phyloP scores from a whole-genome alignment of 2,113 vertebrate species.

The Dasyprocta punctata region DNA sequence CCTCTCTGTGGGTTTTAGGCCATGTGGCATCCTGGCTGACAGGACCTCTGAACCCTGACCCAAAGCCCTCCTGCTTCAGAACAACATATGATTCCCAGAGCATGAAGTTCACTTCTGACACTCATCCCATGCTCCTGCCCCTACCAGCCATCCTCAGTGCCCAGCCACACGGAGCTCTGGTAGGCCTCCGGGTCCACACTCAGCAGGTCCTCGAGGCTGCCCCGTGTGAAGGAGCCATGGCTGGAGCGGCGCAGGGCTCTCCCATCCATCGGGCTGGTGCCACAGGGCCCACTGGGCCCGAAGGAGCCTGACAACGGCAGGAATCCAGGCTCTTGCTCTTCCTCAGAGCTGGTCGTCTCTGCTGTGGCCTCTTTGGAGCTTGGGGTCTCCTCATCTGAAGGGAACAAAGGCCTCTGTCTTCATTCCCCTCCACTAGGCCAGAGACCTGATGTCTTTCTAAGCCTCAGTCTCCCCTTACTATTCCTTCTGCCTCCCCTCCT shows the following conservation, averaged over 20 bases:
- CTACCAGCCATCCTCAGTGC: conserved; percentile 98
- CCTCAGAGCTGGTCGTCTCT: conserved; percentile 97
- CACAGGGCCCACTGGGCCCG: conserved; percentile 82
- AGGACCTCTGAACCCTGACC: not conserved
- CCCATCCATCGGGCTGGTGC: conserved; percentile 93
- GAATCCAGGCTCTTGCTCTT: conserved; percentile 94
- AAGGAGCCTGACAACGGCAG: conserved; percentile 87
- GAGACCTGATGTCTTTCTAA: not conserved
- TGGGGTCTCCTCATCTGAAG: conserved; percentile 92
- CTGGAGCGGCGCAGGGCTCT: conserved; percentile 95
- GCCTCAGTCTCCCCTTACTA: not conserved
- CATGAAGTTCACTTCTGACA: not conserved
- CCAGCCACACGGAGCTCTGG: conserved; percentile 99
- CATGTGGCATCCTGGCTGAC: not conserved
- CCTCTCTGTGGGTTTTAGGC: not conserved
- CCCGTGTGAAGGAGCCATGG: conserved; percentile 95
- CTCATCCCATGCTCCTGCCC: conserved; percentile 41
- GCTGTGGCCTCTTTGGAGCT: conserved; percentile 94
- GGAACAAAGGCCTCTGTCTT: not conserved
- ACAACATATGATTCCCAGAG: not conserved
- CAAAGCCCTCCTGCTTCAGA: not conserved
- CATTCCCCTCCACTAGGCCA: not conserved
- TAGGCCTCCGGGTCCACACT: conserved; percentile 96
- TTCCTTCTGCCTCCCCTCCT: not conserved
- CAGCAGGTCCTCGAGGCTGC: conserved; percentile 97